Percentiles rank a stretch among this genome's conserved stretches.
Evolutionary conservation across 1,140 invertebrate species (phyloP).

Genomic region (Cydia strobilella): DNA sequence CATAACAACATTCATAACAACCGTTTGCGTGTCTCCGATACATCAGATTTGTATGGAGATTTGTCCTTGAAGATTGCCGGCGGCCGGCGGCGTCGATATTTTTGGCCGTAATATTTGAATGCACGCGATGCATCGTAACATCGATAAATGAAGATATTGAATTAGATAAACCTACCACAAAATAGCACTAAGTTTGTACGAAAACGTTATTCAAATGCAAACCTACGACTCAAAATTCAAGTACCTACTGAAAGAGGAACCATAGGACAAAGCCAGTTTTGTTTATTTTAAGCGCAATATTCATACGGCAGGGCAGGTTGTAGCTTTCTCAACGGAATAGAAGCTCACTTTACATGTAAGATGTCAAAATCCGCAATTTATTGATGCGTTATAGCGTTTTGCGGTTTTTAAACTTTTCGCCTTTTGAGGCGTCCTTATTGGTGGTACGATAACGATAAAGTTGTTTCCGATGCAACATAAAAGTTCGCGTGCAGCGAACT

Average conservation of each 20-base stretch:
- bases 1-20: not conserved
- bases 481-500: not conserved
- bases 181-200: too few relatives aligned
- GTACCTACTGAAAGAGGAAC: too few relatives aligned
- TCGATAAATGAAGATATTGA: not conserved
- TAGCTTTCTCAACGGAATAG: not conserved
- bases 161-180: too few relatives aligned
- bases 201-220: too few relatives aligned
- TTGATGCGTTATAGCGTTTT: not conserved
- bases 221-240: too few relatives aligned
- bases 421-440: not conserved
- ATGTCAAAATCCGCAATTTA: not conserved
- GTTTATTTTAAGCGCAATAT: too few relatives aligned
- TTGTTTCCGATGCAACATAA: constrained; percentile 4
- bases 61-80: constrained; percentile 14
- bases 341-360: not conserved
- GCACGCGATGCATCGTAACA: constrained; percentile 28
- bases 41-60: constrained; percentile 30
- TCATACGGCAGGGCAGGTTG: too few relatives aligned
- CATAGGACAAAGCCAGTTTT: too few relatives aligned
- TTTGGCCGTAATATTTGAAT: not conserved
- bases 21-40: constrained; percentile 25
- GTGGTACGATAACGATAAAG: not conserved
- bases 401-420: not conserved
- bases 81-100: constrained; percentile 1